Conservation (phyloP, 2,888 invertebrate species). For the Coronaproctus castanopsis region DNA sequence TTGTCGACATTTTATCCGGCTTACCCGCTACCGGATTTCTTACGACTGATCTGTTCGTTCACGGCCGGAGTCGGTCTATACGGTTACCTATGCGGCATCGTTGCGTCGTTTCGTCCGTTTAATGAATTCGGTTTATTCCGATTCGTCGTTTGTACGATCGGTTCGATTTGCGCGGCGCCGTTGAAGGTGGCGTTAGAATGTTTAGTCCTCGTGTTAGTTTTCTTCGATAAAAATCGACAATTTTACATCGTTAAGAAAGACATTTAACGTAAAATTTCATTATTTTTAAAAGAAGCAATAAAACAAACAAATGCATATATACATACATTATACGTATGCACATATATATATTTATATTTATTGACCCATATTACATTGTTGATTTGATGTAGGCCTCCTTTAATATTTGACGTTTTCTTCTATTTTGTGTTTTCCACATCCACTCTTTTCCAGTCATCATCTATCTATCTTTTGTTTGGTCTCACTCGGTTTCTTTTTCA, state of each 20-base stretch:
- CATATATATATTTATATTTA: no score
- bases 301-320: no score
- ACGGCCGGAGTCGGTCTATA: constrained; percentile 85
- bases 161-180: constrained; percentile 79
- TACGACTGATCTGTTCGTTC: constrained; percentile 74
- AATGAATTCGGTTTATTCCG: constrained; percentile 60
- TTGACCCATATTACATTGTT: no score
- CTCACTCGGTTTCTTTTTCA: no score
- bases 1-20: no score
- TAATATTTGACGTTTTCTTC: no score
- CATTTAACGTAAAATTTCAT: constrained; percentile 24
- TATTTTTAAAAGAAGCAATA: no score
- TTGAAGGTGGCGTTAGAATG: constrained; percentile 87
- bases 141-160: constrained; percentile 57
- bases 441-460: no score
- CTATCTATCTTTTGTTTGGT: no score
- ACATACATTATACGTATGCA: no score
- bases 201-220: constrained; percentile 81
- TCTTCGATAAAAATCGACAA: constrained; percentile 86
- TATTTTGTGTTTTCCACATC: no score
- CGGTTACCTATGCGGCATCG: constrained; percentile 94
- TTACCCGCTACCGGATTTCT: constrained; percentile 54
- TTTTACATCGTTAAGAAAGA: constrained; percentile 95
- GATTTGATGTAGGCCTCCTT: no score
- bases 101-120: constrained; percentile 81